phyloP scores from a whole-genome alignment of 1,140 invertebrate genomes.

The Pseudomyrmex sp. region DNA sequence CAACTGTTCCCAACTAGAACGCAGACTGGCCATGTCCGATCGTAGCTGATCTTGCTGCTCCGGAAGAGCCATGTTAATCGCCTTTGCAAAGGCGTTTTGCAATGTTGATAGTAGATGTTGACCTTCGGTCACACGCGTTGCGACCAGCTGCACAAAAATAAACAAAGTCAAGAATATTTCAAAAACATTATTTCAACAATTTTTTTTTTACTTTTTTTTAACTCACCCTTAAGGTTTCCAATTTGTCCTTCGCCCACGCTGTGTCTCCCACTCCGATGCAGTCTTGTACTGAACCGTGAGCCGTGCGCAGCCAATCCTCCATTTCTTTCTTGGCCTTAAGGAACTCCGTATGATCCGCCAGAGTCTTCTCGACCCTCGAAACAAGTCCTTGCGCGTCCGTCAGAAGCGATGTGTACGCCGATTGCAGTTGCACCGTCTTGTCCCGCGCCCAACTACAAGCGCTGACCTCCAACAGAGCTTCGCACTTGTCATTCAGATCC shows the following conservation, averaged over 20 bases:
- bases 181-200: neutral
- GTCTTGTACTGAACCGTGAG: constrained; percentile 92
- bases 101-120: constrained; percentile 92
- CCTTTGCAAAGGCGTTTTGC: constrained; percentile 94
- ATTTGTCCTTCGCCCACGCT: constrained; percentile 91
- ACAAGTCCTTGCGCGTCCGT: constrained; percentile 92
- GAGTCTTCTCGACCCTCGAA: constrained; percentile 93
- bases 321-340: constrained; percentile 93
- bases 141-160: constrained; percentile 84
- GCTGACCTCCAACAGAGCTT: constrained; percentile 93
- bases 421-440: constrained; percentile 93
- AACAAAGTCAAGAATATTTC: neutral
- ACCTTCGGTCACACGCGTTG: constrained; percentile 92
- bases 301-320: constrained; percentile 92
- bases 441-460: constrained; percentile 93
- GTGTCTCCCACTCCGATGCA: constrained; percentile 93
- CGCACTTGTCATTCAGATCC: constrained; percentile 94
- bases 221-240: constrained; percentile 90
- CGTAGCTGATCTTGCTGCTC: constrained; percentile 92
- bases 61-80: constrained; percentile 91
- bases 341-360: constrained; percentile 95
- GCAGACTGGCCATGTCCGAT: constrained; percentile 90
- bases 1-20: constrained; percentile 93
- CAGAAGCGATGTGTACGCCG: constrained; percentile 91
- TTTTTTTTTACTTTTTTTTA: neutral